Conservation (phyloP, 2,888 invertebrate genomes). For the Oxycera nigricornis region DNA sequence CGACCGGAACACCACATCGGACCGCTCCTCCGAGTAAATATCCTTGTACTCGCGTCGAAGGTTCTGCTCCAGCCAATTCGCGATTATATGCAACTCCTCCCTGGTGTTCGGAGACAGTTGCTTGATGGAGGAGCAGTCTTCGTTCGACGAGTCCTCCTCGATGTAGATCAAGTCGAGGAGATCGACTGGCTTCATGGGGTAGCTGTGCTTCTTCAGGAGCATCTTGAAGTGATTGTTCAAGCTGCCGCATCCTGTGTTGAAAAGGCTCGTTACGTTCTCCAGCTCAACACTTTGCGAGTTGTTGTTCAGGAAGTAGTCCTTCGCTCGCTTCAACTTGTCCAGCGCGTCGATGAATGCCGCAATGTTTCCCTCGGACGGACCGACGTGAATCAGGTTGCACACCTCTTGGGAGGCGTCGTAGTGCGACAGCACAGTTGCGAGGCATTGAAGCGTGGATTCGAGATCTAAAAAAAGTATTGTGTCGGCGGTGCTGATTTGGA, state of each 20-base stretch:
- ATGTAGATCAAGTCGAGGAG: slow-evolving; percentile 85
- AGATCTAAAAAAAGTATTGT: slow-evolving; percentile 73
- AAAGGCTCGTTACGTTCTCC: slow-evolving; percentile 82
- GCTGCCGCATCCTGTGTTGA: slow-evolving; percentile 83
- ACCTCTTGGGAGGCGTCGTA: slow-evolving; percentile 95
- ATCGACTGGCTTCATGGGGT: slow-evolving; percentile 85
- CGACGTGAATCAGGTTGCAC: slow-evolving; percentile 83
- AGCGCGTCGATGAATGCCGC: slow-evolving; percentile 75
- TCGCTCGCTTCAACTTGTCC: slow-evolving; percentile 84
- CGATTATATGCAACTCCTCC: slow-evolving; percentile 77
- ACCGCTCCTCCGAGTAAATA: slow-evolving; percentile 77
- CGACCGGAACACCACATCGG: slow-evolving; percentile 77
- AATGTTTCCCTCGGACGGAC: slow-evolving; percentile 73
- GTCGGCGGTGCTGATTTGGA: background rate
- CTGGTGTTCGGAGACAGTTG: slow-evolving; percentile 75
- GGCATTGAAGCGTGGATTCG: slow-evolving; percentile 82
- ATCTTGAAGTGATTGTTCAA: slow-evolving; percentile 89
- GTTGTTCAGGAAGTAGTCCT: slow-evolving; percentile 89
- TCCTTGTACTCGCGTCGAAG: slow-evolving; percentile 76
- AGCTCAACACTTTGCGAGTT: slow-evolving; percentile 93
- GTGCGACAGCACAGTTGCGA: slow-evolving; percentile 94
- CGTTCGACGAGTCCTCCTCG: slow-evolving; percentile 76
- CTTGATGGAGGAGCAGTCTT: slow-evolving; percentile 69
- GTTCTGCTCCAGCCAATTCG: slow-evolving; percentile 85
- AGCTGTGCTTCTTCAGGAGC: slow-evolving; percentile 83